phyloP scores from a whole-genome alignment of 2,888 invertebrate genomes.

The Amaurobius ferox region DNA sequence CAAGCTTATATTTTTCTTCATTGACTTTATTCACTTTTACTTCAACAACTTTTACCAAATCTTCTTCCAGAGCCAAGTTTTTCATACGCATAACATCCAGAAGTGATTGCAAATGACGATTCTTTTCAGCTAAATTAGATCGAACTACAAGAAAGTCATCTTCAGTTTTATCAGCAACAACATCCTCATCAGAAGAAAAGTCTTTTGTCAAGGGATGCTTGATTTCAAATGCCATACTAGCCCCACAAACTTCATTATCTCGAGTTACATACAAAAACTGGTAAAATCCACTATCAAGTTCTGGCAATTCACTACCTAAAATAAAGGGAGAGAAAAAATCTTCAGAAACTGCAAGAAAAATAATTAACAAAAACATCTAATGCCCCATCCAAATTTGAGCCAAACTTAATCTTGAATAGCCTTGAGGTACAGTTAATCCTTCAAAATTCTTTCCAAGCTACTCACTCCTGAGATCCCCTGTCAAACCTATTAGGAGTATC shows the following conservation, averaged over 20 bases:
- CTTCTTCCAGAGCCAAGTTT: neutral
- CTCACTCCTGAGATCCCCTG: too few relatives aligned
- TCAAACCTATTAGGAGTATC: too few relatives aligned
- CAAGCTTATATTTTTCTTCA: constrained; percentile 30
- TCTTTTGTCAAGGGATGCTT: neutral
- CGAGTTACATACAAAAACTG: constrained; percentile 56
- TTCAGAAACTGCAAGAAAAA: neutral
- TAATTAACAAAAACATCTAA: neutral
- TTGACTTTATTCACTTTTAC: neutral
- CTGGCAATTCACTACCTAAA: constrained; percentile 36
- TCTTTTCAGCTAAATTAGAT: constrained; percentile 11
- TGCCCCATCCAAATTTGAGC: too few relatives aligned
- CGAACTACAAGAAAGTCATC: constrained; percentile 49
- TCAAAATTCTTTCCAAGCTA: too few relatives aligned
- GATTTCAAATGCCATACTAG: constrained; percentile 47
- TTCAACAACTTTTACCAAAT: neutral
- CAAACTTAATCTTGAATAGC: too few relatives aligned
- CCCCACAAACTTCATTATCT: constrained; percentile 59
- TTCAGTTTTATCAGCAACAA: constrained; percentile 39
- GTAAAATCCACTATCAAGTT: constrained; percentile 41
- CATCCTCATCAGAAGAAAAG: constrained; percentile 8
- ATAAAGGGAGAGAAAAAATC: neutral
- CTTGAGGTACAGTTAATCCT: too few relatives aligned
- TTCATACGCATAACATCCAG: neutral
- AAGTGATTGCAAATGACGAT: neutral